A percentile compares a stretch with the other conserved stretches of the same genome.
Evolutionary conservation across 2,113 vertebrate species (phyloP).

Genomic region (Henicopernis longicauda): DNA sequence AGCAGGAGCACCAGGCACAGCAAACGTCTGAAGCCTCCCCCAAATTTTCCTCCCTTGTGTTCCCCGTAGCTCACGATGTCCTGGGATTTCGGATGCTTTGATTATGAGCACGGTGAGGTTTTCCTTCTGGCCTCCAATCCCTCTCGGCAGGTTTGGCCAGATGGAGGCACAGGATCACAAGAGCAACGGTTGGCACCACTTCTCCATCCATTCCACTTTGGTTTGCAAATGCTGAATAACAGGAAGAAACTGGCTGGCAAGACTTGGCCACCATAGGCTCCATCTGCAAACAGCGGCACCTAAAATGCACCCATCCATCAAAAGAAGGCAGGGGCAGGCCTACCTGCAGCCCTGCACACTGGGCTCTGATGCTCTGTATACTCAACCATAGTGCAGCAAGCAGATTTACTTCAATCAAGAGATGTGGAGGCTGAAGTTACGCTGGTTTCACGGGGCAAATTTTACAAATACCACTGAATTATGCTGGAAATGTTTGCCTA

Average conservation of each 20-base stretch:
- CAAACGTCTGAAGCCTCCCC: not conserved
- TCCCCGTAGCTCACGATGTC: accelerated
- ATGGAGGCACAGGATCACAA: not conserved
- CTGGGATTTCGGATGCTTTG: not conserved
- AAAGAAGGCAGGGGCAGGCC: not conserved
- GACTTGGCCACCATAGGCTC: not conserved
- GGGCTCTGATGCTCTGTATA: not conserved
- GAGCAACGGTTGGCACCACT: not conserved
- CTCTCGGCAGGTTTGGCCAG: not conserved
- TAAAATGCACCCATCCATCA: not conserved
- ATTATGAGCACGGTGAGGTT: not conserved
- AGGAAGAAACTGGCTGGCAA: not conserved
- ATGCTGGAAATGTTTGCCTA: not conserved
- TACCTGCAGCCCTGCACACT: not conserved
- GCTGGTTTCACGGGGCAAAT: not conserved
- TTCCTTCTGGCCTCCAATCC: not conserved
- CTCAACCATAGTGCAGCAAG: not conserved
- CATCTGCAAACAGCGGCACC: not conserved
- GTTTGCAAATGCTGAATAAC: not conserved
- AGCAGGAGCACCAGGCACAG: not conserved
- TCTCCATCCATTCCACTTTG: not conserved
- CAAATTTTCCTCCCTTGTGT: too few species aligned
- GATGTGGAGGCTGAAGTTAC: not conserved
- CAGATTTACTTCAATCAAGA: too few species aligned
- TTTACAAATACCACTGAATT: not conserved